These are phyloP conservation scores for Austrofundulus limnaeus DNA, from an alignment of 2,113 vertebrate genomes.

Conservation along the genomic window DNA sequence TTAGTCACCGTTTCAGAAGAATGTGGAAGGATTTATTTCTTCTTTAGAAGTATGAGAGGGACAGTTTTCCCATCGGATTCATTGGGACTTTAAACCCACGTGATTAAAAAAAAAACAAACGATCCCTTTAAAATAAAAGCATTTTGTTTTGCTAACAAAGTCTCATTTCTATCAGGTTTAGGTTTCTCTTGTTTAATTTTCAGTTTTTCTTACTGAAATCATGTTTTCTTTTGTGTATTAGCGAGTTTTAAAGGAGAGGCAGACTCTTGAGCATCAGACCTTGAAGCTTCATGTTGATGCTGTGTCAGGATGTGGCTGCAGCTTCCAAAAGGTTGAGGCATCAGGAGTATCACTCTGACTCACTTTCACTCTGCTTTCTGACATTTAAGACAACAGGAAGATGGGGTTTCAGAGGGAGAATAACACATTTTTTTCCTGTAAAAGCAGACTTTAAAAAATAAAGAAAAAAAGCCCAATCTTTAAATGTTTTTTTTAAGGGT, in stretches of 20 bases:
- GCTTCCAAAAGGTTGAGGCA: background rate
- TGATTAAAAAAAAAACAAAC: too few relatives aligned
- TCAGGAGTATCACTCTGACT: slow-evolving; percentile 4
- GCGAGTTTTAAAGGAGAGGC: background rate
- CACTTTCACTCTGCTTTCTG: slow-evolving; percentile 1
- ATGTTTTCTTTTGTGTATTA: slow-evolving; percentile 12
- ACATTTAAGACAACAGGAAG: background rate
- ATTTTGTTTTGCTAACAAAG: slow-evolving; percentile 2
- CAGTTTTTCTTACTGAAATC: slow-evolving; percentile 9
- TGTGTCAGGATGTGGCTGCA: slow-evolving; percentile 1
- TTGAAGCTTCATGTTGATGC: slow-evolving; percentile 1
- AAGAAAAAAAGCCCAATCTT: too few relatives aligned
- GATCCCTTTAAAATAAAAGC: background rate
- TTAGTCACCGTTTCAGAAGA: slow-evolving; percentile 17
- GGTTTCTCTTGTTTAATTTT: slow-evolving; percentile 18
- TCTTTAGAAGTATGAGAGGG: background rate
- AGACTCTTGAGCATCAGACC: slow-evolving; percentile 20
- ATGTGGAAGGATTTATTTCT: background rate
- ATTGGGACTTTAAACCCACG: slow-evolving; percentile 16
- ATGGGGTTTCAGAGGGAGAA: background rate
- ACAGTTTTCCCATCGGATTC: slow-evolving; percentile 43
- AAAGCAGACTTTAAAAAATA: too few relatives aligned
- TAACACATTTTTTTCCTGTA: background rate
- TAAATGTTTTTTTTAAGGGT: too few relatives aligned
- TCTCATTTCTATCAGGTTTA: too few relatives aligned